A percentile compares a stretch with the other conserved stretches of the same genome.
These are phyloP conservation scores for Drosophila bocki DNA, from an alignment of 1,140 invertebrate genomes.

Conservation along the genomic window DNA sequence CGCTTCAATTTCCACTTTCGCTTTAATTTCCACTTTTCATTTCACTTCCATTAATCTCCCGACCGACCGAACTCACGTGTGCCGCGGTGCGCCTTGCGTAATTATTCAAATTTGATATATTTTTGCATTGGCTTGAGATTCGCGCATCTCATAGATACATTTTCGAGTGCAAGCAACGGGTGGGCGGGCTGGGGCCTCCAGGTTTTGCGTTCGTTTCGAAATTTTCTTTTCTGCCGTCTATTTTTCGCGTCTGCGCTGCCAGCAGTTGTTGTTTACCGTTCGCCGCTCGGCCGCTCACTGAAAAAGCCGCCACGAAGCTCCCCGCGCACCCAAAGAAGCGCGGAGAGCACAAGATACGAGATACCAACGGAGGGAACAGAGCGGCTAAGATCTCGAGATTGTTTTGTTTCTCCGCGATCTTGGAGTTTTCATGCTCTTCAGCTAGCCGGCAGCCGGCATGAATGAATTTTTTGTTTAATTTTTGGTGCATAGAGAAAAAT, in stretches of 20 bases:
- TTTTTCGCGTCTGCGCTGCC: slow-evolving; percentile 38
- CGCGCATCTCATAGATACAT: slow-evolving; percentile 44
- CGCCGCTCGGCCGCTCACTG: slow-evolving; percentile 75
- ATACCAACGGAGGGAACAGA: slow-evolving; percentile 48
- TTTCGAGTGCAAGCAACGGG: slow-evolving; percentile 28
- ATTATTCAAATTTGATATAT: slow-evolving; percentile 45
- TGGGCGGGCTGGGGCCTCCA: slow-evolving; percentile 19
- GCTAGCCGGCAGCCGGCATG: slow-evolving; percentile 6
- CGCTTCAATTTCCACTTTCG: slow-evolving; percentile 38
- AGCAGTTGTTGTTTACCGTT: slow-evolving; percentile 76
- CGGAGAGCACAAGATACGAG: slow-evolving; percentile 24
- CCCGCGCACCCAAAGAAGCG: slow-evolving; percentile 52
- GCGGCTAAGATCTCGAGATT: slow-evolving; percentile 34
- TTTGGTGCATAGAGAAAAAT: slow-evolving; percentile 20
- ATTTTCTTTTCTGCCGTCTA: slow-evolving; percentile 43
- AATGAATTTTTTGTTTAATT: slow-evolving; percentile 14
- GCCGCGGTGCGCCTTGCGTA: slow-evolving; percentile 37
- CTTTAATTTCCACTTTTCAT: slow-evolving; percentile 49
- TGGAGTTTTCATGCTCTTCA: slow-evolving; percentile 32
- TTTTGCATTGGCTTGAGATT: slow-evolving; percentile 31
- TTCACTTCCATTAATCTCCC: slow-evolving; percentile 35
- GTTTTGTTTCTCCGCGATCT: slow-evolving; percentile 24
- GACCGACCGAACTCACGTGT: slow-evolving; percentile 34
- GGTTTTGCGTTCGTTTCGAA: slow-evolving; percentile 51
- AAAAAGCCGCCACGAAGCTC: slow-evolving; percentile 55